phyloP scores from a whole-genome alignment of 2,888 invertebrate genomes.

The Diarsia rubi region DNA sequence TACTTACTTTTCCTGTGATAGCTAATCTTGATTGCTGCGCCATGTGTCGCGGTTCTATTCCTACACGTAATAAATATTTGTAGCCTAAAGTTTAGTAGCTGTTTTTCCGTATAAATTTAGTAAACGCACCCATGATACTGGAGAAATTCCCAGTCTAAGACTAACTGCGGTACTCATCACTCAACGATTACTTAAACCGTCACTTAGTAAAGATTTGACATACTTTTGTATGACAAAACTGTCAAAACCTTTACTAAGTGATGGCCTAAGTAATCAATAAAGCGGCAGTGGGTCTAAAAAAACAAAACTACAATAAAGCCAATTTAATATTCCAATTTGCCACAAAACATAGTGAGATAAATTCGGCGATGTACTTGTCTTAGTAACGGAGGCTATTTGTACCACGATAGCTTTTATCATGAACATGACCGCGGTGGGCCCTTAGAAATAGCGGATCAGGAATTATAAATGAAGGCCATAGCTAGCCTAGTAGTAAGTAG shows the following conservation, averaged over 20 bases:
- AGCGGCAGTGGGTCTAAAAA: too few species aligned
- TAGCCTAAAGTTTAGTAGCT: not conserved
- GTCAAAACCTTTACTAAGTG: too few species aligned
- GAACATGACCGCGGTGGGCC: constrained; percentile 58
- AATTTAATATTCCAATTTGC: constrained; percentile 46
- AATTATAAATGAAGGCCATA: not conserved
- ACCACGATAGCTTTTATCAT: constrained; percentile 69
- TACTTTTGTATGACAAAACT: too few species aligned
- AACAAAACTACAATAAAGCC: not conserved
- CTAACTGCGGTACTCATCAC: too few species aligned
- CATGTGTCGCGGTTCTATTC: not conserved
- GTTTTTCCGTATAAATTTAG: not conserved
- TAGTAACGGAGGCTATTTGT: constrained; percentile 62
- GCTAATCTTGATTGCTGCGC: not conserved
- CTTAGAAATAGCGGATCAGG: constrained; percentile 47
- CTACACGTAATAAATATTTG: not conserved
- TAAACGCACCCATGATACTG: not conserved
- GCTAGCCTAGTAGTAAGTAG: not conserved
- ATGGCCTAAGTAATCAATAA: too few species aligned
- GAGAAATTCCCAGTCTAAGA: not conserved
- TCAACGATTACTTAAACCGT: too few species aligned
- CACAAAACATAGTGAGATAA: constrained; percentile 56
- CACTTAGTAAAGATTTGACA: too few species aligned
- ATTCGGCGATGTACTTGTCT: constrained; percentile 70
- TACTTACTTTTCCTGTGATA: not conserved